Base-by-base conservation (phyloP, 2,113 vertebrate genomes). In the Coturnix japonica region DNA sequence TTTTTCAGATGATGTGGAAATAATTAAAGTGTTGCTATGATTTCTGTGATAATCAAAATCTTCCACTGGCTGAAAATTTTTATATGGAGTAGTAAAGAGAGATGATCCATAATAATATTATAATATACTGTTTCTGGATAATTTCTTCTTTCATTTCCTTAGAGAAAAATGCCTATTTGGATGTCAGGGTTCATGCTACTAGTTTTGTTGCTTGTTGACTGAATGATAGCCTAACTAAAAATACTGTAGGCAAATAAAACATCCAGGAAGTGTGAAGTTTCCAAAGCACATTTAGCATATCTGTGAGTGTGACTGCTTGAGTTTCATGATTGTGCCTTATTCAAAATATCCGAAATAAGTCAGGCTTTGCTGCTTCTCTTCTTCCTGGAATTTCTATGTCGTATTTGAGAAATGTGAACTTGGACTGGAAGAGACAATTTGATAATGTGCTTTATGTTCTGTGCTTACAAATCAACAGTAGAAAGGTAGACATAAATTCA, bases 71-170 rank as follows among this genome's bases (percentile, higher is more conserved):
- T 81, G 19, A 75, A 91, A 86, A 21, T 4, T 91, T 88, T 88
- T 90, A 88, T 91, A 86, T 84, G 31, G 17, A 65, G 14, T 57
- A 49, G 13, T 88, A 90, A 90, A 93, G 33, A 78, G 35, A 94
- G 35, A 75, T 75, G 53, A 25, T 65, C 57, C 53, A 49, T 67
- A 86, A 57, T 23, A 84, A 35, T 78, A 47, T 91, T 90, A 81
- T 90, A 90, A 72, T 49, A 49, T 54, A 81, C 23, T 84, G 4
- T n/a, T 90, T 94, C 53, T 75, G 19, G 49, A 49, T 6, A 23
- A 57, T 65, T 57, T 83, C 37, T 87, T 77, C 13, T 91, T 88
- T 75, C 13, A 49, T 14, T 81, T 94, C 26, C 25, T 54, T 6
- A 3, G 10, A 66, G 66, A 60, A 89, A 89, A 57, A 41, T 5